phyloP scores from a whole-genome alignment of 1,140 invertebrate genomes.

The Diprion similis region DNA sequence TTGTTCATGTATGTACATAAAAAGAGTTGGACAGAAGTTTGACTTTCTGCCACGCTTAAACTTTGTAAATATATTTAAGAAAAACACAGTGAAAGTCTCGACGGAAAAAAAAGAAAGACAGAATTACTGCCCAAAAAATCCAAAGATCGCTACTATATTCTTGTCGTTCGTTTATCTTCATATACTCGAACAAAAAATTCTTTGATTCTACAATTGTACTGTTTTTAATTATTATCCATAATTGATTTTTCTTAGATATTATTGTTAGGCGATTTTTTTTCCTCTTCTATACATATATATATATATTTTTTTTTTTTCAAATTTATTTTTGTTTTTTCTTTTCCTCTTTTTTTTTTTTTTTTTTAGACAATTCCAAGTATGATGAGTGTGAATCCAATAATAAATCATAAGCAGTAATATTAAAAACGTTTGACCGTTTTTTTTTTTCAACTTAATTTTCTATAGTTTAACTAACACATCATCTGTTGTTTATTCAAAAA shows the following conservation, averaged over 20 bases:
- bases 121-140: background rate
- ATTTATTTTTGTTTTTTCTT: background rate
- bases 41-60: no score
- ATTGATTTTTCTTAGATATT: slow-evolving; percentile 13
- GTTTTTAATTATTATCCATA: slow-evolving; percentile 12
- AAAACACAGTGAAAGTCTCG: background rate
- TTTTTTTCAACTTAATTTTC: background rate
- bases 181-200: background rate
- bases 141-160: background rate
- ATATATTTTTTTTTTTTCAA: no score
- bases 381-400: slow-evolving; percentile 2
- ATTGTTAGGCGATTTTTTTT: background rate
- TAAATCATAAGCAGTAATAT: slow-evolving; percentile 6
- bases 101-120: background rate
- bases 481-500: background rate
- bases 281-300: background rate
- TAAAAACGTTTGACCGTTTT: background rate
- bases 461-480: background rate
- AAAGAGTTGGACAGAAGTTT: no score
- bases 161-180: slow-evolving; percentile 5
- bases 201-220: background rate
- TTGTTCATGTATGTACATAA: no score
- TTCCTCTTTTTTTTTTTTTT: slow-evolving; percentile 6
- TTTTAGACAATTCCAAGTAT: slow-evolving; percentile 11
- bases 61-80: background rate